These are phyloP conservation scores for Yponomeuta plumbellus DNA, from an alignment of 2,888 invertebrate species.

Conservation along the genomic window DNA sequence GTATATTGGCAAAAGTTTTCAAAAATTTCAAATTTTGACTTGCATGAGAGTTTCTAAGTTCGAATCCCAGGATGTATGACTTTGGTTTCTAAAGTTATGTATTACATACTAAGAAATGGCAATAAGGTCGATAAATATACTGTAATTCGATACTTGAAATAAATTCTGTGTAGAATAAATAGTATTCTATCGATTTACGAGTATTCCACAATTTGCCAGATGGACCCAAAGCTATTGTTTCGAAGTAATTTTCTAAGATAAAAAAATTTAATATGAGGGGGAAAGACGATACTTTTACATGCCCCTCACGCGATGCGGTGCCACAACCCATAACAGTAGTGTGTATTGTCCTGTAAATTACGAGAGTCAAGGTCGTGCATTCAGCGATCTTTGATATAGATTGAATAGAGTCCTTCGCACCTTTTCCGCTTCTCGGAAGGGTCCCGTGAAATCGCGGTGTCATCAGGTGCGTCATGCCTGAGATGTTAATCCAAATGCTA, in stretches of 20 bases:
- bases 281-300: background rate
- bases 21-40: no score
- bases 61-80: no score
- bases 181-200: no score
- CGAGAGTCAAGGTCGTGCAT: background rate
- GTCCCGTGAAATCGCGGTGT: constrained; percentile 53
- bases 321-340: background rate
- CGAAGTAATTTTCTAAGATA: background rate
- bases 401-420: constrained; percentile 57
- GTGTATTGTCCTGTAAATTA: background rate
- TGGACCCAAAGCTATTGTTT: background rate
- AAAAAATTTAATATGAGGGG: background rate
- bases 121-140: no score
- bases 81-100: no score
- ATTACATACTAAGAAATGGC: no score
- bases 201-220: background rate
- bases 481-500: constrained; percentile 49
- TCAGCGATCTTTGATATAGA: constrained; percentile 42
- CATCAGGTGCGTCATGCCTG: constrained; percentile 53
- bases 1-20: no score
- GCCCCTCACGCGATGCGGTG: background rate
- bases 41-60: no score
- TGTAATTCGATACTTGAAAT: no score
- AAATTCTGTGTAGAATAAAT: no score
- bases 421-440: constrained; percentile 30